Percentiles rank a stretch among this genome's conserved stretches.
Evolutionary conservation across 2,888 invertebrate genomes (phyloP).

Genomic region (Andrena bicolor): DNA sequence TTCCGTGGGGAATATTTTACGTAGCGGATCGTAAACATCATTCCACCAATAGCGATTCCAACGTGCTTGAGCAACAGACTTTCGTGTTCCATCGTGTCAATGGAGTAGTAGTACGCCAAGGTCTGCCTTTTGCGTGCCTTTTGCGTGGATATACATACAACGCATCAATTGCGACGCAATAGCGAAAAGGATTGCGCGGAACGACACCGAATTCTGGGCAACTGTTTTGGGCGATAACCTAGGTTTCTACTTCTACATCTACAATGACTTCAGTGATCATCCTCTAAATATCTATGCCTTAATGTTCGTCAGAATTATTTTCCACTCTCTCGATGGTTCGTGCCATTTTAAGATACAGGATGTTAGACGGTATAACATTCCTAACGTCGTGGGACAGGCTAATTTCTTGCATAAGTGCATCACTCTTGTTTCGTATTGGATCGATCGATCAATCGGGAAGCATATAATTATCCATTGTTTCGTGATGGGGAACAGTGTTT

Average conservation of each 20-base stretch:
- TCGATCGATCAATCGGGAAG: conserved; percentile 1
- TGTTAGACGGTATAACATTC: background rate
- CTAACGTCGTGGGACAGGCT: background rate
- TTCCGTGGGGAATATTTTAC: conserved; percentile 7
- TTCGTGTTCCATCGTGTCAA: conserved; percentile 49
- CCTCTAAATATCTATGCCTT: background rate
- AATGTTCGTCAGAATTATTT: background rate
- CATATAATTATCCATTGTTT: conserved; percentile 8
- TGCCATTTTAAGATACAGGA: conserved; percentile 22
- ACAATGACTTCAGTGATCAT: no score
- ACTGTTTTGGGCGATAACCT: background rate
- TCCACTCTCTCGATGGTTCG: background rate
- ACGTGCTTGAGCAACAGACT: conserved; percentile 24
- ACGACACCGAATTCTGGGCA: background rate
- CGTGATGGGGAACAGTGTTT: background rate
- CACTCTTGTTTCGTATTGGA: background rate
- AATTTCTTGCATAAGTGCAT: conserved; percentile 30
- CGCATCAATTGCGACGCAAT: conserved; percentile 58
- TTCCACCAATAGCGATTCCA: conserved; percentile 27
- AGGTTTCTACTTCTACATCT: background rate
- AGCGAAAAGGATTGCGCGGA: conserved; percentile 33
- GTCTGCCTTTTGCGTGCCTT: conserved; percentile 54
- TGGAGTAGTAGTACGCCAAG: conserved; percentile 45
- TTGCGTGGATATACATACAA: conserved; percentile 34
- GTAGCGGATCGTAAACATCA: conserved; percentile 33